A percentile compares a stretch with the other conserved stretches of the same genome.
phyloP scores from a whole-genome alignment of 2,888 invertebrate genomes.

The Xanthostigma xanthostigma region DNA sequence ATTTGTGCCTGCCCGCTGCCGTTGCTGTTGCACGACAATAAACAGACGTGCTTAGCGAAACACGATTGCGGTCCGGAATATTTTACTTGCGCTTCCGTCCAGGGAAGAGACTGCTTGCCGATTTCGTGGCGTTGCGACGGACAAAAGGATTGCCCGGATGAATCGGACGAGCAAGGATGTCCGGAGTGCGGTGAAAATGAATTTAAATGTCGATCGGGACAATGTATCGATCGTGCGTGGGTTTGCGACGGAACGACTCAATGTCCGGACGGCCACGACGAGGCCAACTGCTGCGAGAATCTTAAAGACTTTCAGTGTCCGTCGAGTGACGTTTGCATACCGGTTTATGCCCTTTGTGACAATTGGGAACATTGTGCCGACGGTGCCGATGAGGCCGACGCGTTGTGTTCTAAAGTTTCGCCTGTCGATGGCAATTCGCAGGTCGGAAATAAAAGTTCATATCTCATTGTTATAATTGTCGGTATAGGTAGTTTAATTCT shows the following conservation, averaged over 20 bases:
- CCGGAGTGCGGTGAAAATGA: conserved; percentile 53
- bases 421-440: conserved; percentile 15
- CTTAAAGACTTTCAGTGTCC: conserved; percentile 52
- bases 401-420: conserved; percentile 35
- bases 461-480: conserved; percentile 39
- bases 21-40: conserved; percentile 42
- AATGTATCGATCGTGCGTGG: conserved; percentile 25
- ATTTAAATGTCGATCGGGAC: conserved; percentile 41
- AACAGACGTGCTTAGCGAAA: conserved; percentile 47
- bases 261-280: conserved; percentile 54
- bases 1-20: conserved; percentile 68
- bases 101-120: conserved; percentile 51
- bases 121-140: conserved; percentile 64
- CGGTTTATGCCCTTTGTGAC: conserved; percentile 54
- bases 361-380: conserved; percentile 65
- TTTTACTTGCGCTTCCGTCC: conserved; percentile 48
- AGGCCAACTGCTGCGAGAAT: conserved; percentile 48
- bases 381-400: conserved; percentile 60
- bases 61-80: conserved; percentile 56
- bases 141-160: conserved; percentile 67
- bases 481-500: conserved; percentile 38
- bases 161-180: conserved; percentile 64
- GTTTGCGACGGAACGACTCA: conserved; percentile 49
- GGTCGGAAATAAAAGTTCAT: conserved; percentile 29
- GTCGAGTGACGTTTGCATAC: conserved; percentile 57